Conservation (phyloP, 1,140 invertebrate species). For the Polyergus mexicanus region DNA sequence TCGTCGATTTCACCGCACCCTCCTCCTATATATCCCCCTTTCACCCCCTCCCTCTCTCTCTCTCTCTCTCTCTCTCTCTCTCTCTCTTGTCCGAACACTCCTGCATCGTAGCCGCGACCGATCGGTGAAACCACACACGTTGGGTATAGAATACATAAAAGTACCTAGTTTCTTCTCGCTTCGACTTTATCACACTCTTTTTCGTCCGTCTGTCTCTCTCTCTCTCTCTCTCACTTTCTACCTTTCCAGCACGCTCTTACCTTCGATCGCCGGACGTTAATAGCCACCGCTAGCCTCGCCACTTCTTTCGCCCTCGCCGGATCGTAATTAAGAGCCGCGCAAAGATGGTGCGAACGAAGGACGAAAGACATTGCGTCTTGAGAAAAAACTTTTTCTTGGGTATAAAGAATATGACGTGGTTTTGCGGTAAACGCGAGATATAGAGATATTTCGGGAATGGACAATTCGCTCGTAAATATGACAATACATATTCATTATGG, state of each 20-base stretch:
- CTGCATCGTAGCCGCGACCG: constrained; percentile 57
- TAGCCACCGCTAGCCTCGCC: constrained; percentile 66
- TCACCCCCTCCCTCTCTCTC: constrained; percentile 27
- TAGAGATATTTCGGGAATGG: not conserved
- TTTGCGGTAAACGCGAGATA: not conserved
- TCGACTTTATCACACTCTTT: constrained; percentile 32
- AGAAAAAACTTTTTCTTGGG: not conserved
- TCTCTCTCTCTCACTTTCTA: constrained; percentile 12
- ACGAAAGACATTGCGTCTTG: constrained; percentile 14
- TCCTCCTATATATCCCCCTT: constrained; percentile 34
- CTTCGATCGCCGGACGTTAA: constrained; percentile 76
- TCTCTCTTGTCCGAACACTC: constrained; percentile 26
- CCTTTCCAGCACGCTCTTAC: constrained; percentile 54
- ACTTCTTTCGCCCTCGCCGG: constrained; percentile 53
- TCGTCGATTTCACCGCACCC: constrained; percentile 56
- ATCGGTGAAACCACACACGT: constrained; percentile 72
- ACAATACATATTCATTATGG: not conserved
- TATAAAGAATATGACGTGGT: not conserved
- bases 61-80: not conserved
- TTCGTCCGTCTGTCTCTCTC: not conserved
- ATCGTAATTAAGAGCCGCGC: constrained; percentile 76
- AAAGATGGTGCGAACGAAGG: constrained; percentile 59
- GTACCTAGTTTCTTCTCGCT: constrained; percentile 60
- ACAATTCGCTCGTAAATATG: not conserved
- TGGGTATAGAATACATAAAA: constrained; percentile 73